Evolutionary conservation across 2,113 vertebrate genomes (phyloP).

Genomic region (Atlantisia rogersi): DNA sequence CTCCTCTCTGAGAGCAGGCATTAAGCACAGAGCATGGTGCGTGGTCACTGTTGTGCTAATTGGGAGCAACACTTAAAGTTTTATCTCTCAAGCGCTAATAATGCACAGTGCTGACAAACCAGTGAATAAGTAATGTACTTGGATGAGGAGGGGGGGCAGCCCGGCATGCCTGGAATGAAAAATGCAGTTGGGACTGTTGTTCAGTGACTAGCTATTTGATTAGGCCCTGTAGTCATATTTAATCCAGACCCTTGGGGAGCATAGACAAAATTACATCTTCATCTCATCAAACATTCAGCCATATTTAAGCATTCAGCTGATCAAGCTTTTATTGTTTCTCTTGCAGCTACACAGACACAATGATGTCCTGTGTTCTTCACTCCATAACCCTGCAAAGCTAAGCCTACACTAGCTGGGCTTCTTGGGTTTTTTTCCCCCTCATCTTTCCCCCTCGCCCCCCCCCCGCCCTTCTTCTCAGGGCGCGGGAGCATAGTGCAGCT

Average conservation of each 20-base stretch:
- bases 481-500: neutral
- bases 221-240: conserved; percentile 92
- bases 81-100: conserved; percentile 99
- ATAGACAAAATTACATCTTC: conserved; percentile 90
- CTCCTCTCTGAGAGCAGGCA: conserved; percentile 91
- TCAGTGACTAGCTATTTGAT: conserved; percentile 87
- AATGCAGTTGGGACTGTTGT: conserved; percentile 86
- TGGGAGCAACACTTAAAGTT: conserved; percentile 99
- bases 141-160: conserved; percentile 44
- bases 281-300: conserved; percentile 97
- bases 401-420: conserved; percentile 14
- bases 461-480: neutral
- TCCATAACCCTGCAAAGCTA: conserved; percentile 64
- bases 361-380: conserved; percentile 75
- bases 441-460: neutral
- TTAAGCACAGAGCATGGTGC: conserved; percentile 92
- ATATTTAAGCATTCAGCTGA: conserved; percentile 87
- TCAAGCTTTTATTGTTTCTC: conserved; percentile 88
- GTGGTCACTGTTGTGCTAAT: conserved; percentile 99
- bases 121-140: conserved; percentile 91
- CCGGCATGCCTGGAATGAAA: conserved; percentile 87
- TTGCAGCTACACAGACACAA: conserved; percentile 81
- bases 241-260: conserved; percentile 89
- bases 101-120: conserved; percentile 96
- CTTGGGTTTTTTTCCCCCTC: neutral